Percentiles rank a stretch among this genome's conserved stretches.
Evolutionary conservation across 35 echinoderm and acorn worm species (phyloP).

Genomic region (Patiria miniata): DNA sequence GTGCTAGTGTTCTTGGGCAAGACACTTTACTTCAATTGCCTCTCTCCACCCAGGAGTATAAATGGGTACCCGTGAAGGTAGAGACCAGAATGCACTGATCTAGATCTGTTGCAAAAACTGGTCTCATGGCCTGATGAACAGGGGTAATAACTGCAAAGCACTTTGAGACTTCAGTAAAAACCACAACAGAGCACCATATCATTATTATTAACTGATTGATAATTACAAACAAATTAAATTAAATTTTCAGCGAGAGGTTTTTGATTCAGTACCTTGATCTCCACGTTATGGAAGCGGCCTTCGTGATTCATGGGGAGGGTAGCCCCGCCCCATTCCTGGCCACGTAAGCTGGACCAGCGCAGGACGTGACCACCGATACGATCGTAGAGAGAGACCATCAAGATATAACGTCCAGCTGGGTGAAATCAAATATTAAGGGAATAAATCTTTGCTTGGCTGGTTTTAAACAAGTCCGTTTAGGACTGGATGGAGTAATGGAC

Average conservation of each 20-base stretch:
- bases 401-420: constrained; percentile 81
- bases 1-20: no score
- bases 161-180: no score
- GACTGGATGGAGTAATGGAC: no score
- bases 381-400: constrained; percentile 91
- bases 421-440: constrained; percentile 22
- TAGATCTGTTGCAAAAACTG: no score
- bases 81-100: no score
- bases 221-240: not conserved
- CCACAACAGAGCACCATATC: no score
- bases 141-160: no score
- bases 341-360: constrained; percentile 87
- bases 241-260: not conserved
- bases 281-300: constrained; percentile 91
- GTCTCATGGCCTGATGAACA: no score
- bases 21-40: no score
- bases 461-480: no score
- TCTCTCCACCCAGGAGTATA: no score
- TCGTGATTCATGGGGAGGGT: constrained; percentile 87
- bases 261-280: constrained; percentile 66
- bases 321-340: constrained; percentile 94
- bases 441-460: not conserved
- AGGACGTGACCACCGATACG: constrained; percentile 87
- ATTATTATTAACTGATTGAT: not conserved
- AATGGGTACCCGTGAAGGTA: no score